phyloP scores from a whole-genome alignment of 1,140 invertebrate species.

The Listronotus bonariensis region DNA sequence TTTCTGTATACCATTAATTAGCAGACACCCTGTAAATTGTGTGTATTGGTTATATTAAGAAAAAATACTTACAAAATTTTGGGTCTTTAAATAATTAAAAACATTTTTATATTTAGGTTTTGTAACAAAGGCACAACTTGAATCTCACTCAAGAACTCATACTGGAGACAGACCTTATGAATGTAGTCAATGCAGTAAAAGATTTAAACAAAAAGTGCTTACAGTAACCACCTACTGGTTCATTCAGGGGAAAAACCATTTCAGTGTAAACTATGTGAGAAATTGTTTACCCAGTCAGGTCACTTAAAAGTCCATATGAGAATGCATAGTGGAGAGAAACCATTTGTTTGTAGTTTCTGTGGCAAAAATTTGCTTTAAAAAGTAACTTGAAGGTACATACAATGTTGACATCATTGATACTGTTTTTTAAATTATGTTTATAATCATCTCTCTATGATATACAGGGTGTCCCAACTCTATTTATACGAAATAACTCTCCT shows the following conservation, averaged over 20 bases:
- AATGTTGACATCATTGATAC: too few species aligned
- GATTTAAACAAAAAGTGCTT: conserved; percentile 38
- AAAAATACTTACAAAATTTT: too few species aligned
- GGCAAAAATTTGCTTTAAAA: conserved; percentile 55
- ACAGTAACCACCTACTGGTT: conserved; percentile 39
- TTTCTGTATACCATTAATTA: too few species aligned
- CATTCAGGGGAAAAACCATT: conserved; percentile 42
- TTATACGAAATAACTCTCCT: too few species aligned
- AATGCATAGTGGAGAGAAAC: conserved; percentile 47
- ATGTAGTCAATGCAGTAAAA: conserved; percentile 55
- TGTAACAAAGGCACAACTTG: conserved; percentile 30
- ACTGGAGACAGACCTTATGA: conserved; percentile 63
- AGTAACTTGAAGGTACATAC: conserved; percentile 53
- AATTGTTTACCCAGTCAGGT: conserved; percentile 43
- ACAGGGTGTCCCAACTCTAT: too few species aligned
- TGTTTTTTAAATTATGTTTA: too few species aligned
- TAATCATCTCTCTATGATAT: too few species aligned
- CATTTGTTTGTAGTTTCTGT: conserved; percentile 45
- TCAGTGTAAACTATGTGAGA: conserved; percentile 44
- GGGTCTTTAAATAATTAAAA: too few species aligned
- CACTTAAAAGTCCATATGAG: conserved; percentile 47
- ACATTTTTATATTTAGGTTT: conserved; percentile 24
- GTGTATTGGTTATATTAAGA: too few species aligned
- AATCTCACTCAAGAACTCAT: conserved; percentile 52
- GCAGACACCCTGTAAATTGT: too few species aligned